Conservation (phyloP, 1,140 invertebrate species). For the Hirudo medicinalis region DNA sequence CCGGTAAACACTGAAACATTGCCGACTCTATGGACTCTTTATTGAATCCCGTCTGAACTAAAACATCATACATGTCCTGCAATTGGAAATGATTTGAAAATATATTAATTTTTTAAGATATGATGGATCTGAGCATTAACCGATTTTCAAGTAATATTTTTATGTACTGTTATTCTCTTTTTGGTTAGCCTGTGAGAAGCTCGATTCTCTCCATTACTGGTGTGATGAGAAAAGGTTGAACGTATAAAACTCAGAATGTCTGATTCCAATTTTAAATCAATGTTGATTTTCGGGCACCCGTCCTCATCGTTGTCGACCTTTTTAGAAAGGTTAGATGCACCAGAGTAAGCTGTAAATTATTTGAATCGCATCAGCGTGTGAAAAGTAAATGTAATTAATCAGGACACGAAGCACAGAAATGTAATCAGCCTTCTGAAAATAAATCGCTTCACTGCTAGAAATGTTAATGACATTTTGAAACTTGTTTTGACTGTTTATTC, state of each 20-base stretch:
- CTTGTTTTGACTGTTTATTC: too few relatives aligned
- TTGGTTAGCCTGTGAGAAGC: conserved; percentile 31
- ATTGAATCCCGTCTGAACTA: conserved; percentile 32
- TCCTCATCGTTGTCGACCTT: too few relatives aligned
- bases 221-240: background rate
- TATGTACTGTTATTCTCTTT: conserved; percentile 32
- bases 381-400: too few relatives aligned
- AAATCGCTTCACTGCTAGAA: too few relatives aligned
- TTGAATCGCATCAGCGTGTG: too few relatives aligned
- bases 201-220: background rate
- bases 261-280: conserved; percentile 2
- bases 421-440: too few relatives aligned
- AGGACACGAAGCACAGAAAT: too few relatives aligned
- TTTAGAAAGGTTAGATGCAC: too few relatives aligned
- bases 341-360: too few relatives aligned
- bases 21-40: conserved; percentile 33
- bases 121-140: conserved; percentile 6
- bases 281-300: background rate
- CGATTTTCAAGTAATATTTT: background rate
- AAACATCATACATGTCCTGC: conserved; percentile 35
- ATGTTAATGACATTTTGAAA: too few relatives aligned
- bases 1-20: conserved; percentile 31
- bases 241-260: background rate
- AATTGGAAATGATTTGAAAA: conserved; percentile 6
- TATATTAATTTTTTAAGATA: background rate